Evolutionary conservation across 2,797 vertebrate genomes (phyloP).

Genomic region (Gadopsis bispinosus): DNA sequence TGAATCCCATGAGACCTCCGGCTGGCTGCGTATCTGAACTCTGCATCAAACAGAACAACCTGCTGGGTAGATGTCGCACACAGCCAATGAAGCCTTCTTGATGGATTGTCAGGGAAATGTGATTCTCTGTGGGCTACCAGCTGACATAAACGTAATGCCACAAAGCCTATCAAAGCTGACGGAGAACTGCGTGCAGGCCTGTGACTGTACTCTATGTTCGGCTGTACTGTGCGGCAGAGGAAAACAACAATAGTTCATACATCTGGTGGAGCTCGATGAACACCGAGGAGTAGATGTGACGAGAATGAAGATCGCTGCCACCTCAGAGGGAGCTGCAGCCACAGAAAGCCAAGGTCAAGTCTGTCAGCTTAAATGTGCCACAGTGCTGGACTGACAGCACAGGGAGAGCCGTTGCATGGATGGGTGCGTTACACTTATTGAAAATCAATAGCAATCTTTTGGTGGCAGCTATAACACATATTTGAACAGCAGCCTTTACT

Average conservation of each 20-base stretch:
- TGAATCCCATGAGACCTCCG: slow-evolving; percentile 32
- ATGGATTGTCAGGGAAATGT: slow-evolving; percentile 61
- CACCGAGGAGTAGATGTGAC: slow-evolving; percentile 62
- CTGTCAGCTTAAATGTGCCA: slow-evolving; percentile 62
- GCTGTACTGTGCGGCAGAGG: slow-evolving; percentile 12
- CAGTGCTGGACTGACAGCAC: slow-evolving; percentile 68
- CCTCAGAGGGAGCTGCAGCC: slow-evolving; percentile 49
- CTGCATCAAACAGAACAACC: slow-evolving; percentile 57
- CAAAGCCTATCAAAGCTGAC: slow-evolving; percentile 38
- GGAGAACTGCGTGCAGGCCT: slow-evolving; percentile 18
- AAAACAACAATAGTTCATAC: slow-evolving; percentile 48
- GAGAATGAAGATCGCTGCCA: slow-evolving; percentile 55
- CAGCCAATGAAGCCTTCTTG: slow-evolving; percentile 54
- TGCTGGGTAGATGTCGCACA: slow-evolving; percentile 51
- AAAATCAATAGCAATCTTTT: slow-evolving; percentile 86
- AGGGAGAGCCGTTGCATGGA: slow-evolving; percentile 63
- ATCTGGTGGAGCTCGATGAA: slow-evolving; percentile 50
- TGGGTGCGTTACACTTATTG: slow-evolving; percentile 76
- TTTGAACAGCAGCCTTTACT: slow-evolving; percentile 66
- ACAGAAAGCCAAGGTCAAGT: slow-evolving; percentile 73
- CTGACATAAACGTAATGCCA: slow-evolving; percentile 54
- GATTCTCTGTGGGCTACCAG: slow-evolving; percentile 50
- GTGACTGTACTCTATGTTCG: slow-evolving; percentile 22
- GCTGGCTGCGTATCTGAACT: slow-evolving; percentile 53
- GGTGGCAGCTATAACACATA: slow-evolving; percentile 67